Evolutionary conservation across 1,140 invertebrate species (phyloP).

Genomic region (Zaprionus ornatus): DNA sequence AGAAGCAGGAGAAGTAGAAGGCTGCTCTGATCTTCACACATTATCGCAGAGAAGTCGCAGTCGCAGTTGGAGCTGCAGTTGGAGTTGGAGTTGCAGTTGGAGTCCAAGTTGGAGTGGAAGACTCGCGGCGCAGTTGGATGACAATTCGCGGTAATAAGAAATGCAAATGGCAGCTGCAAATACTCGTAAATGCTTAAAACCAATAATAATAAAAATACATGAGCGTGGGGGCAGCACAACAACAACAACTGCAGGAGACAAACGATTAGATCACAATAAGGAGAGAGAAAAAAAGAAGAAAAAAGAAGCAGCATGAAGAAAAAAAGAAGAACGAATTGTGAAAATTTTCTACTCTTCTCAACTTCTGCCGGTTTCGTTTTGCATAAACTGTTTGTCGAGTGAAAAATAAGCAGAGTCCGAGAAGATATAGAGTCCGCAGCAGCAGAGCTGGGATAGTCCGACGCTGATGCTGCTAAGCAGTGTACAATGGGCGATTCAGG

Average conservation of each 20-base stretch:
- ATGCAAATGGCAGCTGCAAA: constrained; percentile 70
- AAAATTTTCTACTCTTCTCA: constrained; percentile 48
- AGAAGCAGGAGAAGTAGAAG: background rate
- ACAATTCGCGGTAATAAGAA: constrained; percentile 73
- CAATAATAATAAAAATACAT: constrained; percentile 81
- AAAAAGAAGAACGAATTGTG: constrained; percentile 33
- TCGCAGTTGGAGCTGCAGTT: background rate
- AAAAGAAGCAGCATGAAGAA: no score
- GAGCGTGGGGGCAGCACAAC: constrained; percentile 65
- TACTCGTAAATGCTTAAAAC: constrained; percentile 65
- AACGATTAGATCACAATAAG: constrained; percentile 74
- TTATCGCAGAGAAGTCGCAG: constrained; percentile 45
- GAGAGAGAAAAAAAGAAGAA: background rate
- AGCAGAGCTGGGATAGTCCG: background rate
- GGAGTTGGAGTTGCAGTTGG: background rate
- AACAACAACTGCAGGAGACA: constrained; percentile 52
- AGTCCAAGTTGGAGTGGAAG: constrained; percentile 3
- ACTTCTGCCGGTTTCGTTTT: constrained; percentile 56
- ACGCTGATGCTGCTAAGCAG: background rate
- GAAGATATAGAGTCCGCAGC: constrained; percentile 39
- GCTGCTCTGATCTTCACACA: constrained; percentile 58
- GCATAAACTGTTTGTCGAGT: constrained; percentile 72
- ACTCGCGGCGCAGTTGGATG: constrained; percentile 35
- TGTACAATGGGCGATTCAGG: constrained; percentile 1
- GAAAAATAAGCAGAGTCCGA: constrained; percentile 58